A percentile compares a stretch with the other conserved stretches of the same genome.
Conservation (phyloP, 37 sponge, comb jelly and placozoan species). For the Tethya wilhelma region DNA sequence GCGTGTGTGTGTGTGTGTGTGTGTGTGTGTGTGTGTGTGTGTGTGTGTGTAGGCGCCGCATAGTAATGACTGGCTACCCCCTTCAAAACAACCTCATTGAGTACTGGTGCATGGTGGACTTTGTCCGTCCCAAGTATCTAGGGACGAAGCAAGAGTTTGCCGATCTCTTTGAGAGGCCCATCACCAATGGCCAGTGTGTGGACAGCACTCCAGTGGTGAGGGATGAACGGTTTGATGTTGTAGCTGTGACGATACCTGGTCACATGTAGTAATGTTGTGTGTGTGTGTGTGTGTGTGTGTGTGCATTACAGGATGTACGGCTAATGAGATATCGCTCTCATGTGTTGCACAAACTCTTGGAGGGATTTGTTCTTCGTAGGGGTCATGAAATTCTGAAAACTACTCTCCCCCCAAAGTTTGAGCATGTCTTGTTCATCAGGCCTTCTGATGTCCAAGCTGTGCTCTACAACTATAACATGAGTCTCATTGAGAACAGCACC, state of each 20-base stretch:
- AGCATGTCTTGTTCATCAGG: slow-evolving; percentile 81
- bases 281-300: not conserved
- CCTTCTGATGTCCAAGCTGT: slow-evolving; percentile 69
- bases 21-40: too few relatives aligned
- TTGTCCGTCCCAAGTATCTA: slow-evolving; percentile 97
- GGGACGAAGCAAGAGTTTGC: slow-evolving; percentile 95
- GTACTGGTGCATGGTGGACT: slow-evolving; percentile 99
- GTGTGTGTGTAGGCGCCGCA: slow-evolving; percentile 69
- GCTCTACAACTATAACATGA: slow-evolving; percentile 65
- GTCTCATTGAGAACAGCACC: slow-evolving; percentile 17
- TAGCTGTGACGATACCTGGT: too few relatives aligned
- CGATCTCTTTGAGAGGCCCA: slow-evolving; percentile 96
- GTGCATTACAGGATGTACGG: slow-evolving; percentile 61
- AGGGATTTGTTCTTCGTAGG: slow-evolving; percentile 77
- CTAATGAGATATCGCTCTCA: slow-evolving; percentile 72
- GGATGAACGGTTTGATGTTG: too few relatives aligned
- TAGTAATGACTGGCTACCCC: slow-evolving; percentile 97
- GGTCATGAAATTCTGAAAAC: slow-evolving; percentile 84
- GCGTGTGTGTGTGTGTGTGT: too few relatives aligned
- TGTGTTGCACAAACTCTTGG: slow-evolving; percentile 63
- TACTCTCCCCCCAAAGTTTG: slow-evolving; percentile 82
- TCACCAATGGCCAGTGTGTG: slow-evolving; percentile 95
- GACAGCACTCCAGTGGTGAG: slow-evolving; percentile 90
- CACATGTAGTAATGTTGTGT: not conserved
- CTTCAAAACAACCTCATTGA: slow-evolving; percentile 98